Base-by-base conservation (phyloP, 1,140 invertebrate species). In the Formica selysi region DNA sequence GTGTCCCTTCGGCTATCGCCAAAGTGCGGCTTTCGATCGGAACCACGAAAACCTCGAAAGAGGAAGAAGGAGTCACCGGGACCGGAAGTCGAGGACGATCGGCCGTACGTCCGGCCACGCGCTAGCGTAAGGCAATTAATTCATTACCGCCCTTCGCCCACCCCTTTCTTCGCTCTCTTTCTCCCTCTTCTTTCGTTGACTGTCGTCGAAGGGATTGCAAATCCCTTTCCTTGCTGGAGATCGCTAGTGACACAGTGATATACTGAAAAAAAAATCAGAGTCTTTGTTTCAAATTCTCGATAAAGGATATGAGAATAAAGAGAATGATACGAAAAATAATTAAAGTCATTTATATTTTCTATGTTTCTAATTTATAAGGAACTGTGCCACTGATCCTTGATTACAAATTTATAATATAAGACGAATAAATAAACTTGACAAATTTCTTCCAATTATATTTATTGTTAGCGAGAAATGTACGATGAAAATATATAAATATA, bases 61-160 rank as follows among this genome's bases (percentile, higher is more conserved):
- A 73, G 74, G 64, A 81, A 76, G 64, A 81, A 76, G 76, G 79
- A 85, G 29, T 65, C 87, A 48, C 76, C 61, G 54, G 67, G 51
- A 62, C 74, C 91, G 88, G 92, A 92, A 92, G 86, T 57, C 64
- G 76, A 65, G 85, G 71, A 92, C 91, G 78, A 93, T 89, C 88
- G 76, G 51, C 32, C 64, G 65, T 84, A 89, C 88, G 76, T 92
- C 92, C 90, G 92, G 90, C 51, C 92, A 93, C 92, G 92, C 89
- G 92, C 26, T 88, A 67, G 22, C 62, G 32, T 44, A 83, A 81
- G 84, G 68, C 91, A 93, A 93, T 93, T 93, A 93, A 93, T 93
- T 92, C 92, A 93, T 93, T 93, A 93, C 86, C 76, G 83, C 81
- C 78, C 86, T 84, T 84, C 36, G 48, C 38, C 38, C 79, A 84